phyloP scores from a whole-genome alignment of 2,113 vertebrate species.

The Rhineura floridana region DNA sequence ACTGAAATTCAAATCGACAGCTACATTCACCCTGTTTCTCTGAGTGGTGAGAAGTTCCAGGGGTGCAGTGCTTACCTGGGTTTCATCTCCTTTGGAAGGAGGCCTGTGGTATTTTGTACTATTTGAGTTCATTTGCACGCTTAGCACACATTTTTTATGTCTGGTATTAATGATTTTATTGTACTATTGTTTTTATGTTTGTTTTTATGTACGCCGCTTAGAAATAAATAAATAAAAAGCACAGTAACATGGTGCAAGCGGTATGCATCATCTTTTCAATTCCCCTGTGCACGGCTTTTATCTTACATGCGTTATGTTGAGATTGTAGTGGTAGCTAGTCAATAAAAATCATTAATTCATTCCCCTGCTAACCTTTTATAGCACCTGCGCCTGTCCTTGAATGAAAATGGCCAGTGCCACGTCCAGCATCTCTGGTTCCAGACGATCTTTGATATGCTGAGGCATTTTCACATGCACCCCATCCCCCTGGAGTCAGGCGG shows the following conservation, averaged over 20 bases:
- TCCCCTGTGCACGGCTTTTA: not conserved
- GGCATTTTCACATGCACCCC: constrained; percentile 96
- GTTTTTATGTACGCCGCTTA: too few relatives aligned
- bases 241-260: not conserved
- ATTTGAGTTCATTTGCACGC: too few relatives aligned
- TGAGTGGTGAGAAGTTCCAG: too few relatives aligned
- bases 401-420: constrained; percentile 93
- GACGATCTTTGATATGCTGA: constrained; percentile 94
- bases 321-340: not conserved
- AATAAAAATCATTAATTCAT: not conserved
- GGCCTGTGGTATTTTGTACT: too few relatives aligned
- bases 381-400: constrained; percentile 96
- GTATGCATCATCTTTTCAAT: not conserved
- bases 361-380: constrained; percentile 57
- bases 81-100: too few relatives aligned
- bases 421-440: constrained; percentile 99
- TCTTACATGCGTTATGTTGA: not conserved
- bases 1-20: too few relatives aligned
- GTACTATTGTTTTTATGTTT: too few relatives aligned
- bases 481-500: constrained; percentile 96
- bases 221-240: too few relatives aligned
- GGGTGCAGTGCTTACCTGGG: too few relatives aligned
- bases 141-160: too few relatives aligned
- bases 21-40: too few relatives aligned
- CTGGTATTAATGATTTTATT: too few relatives aligned